Percentiles rank a stretch among this genome's conserved stretches.
phyloP scores from a whole-genome alignment of 2,888 invertebrate species.

The Cerastoderma edule region DNA sequence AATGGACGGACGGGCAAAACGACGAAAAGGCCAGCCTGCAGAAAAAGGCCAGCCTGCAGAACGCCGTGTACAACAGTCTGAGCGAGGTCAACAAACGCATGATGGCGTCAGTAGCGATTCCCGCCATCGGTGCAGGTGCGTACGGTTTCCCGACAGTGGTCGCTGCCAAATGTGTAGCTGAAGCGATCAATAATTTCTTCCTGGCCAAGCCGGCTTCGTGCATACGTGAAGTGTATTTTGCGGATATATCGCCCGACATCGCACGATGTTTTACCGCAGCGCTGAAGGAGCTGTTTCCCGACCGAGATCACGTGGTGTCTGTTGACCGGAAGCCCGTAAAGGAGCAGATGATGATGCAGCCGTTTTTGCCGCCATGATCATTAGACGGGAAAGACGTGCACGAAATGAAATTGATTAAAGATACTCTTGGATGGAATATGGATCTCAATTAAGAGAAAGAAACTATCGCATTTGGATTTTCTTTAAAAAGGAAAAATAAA shows the following conservation, averaged over 20 bases:
- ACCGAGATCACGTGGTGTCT: constrained; percentile 8
- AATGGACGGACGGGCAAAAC: constrained; percentile 61
- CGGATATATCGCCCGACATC: constrained; percentile 23
- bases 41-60: constrained; percentile 40
- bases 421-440: too few relatives aligned
- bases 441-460: too few relatives aligned
- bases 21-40: constrained; percentile 48
- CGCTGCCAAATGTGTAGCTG: constrained; percentile 45
- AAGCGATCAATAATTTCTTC: constrained; percentile 44
- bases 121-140: constrained; percentile 76
- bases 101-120: constrained; percentile 68
- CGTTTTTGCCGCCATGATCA: too few relatives aligned
- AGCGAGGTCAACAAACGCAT: constrained; percentile 35
- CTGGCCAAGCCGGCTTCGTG: constrained; percentile 22
- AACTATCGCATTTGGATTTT: too few relatives aligned
- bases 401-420: too few relatives aligned
- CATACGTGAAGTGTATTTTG: constrained; percentile 38
- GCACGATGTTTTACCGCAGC: constrained; percentile 17
- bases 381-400: too few relatives aligned
- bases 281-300: neutral
- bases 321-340: too few relatives aligned
- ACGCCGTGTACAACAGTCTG: constrained; percentile 60
- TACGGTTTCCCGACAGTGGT: constrained; percentile 64
- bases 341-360: too few relatives aligned
- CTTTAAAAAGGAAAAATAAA: too few relatives aligned